These are phyloP conservation scores for Cremastinae sp. DNA, from an alignment of 2,888 invertebrate species.

Conservation along the genomic window DNA sequence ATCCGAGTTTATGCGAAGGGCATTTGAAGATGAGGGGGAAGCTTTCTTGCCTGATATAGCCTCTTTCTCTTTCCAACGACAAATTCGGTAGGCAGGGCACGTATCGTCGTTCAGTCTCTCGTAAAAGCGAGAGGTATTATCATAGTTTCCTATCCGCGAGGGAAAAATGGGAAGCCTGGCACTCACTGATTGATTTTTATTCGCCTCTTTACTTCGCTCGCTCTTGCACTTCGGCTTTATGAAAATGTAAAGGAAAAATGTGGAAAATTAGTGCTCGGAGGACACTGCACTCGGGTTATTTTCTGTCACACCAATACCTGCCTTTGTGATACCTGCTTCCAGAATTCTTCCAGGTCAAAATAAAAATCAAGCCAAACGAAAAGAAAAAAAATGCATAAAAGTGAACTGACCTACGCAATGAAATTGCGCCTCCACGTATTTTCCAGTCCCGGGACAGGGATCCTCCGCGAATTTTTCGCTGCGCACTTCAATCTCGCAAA, in stretches of 20 bases:
- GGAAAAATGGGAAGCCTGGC: constrained; percentile 63
- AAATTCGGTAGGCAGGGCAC: constrained; percentile 67
- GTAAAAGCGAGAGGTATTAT: constrained; percentile 70
- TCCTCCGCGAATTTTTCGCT: constrained; percentile 82
- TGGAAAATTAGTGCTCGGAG: background rate
- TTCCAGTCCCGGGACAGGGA: constrained; percentile 83
- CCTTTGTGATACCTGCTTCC: too few species aligned
- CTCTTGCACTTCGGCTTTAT: constrained; percentile 14
- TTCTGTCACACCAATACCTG: background rate
- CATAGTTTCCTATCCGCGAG: constrained; percentile 61
- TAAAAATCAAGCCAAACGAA: constrained; percentile 43
- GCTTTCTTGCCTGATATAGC: background rate
- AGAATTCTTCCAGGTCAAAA: constrained; percentile 23
- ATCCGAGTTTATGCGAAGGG: constrained; percentile 35
- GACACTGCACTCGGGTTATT: background rate
- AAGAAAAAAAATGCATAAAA: constrained; percentile 58
- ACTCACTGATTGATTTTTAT: constrained; percentile 66
- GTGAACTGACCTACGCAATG: constrained; percentile 80
- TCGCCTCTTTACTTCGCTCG: constrained; percentile 53
- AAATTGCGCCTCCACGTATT: constrained; percentile 85
- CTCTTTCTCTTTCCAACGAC: constrained; percentile 20
- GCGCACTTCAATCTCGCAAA: constrained; percentile 76
- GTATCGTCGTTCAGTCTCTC: constrained; percentile 72
- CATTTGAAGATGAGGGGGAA: constrained; percentile 15
- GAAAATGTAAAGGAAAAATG: background rate